Evolutionary conservation across 37 sponge, comb jelly and placozoan species (phyloP), one percentile per base, ranked within the genome.

Genomic region (Lycopodina hypogea): DNA sequence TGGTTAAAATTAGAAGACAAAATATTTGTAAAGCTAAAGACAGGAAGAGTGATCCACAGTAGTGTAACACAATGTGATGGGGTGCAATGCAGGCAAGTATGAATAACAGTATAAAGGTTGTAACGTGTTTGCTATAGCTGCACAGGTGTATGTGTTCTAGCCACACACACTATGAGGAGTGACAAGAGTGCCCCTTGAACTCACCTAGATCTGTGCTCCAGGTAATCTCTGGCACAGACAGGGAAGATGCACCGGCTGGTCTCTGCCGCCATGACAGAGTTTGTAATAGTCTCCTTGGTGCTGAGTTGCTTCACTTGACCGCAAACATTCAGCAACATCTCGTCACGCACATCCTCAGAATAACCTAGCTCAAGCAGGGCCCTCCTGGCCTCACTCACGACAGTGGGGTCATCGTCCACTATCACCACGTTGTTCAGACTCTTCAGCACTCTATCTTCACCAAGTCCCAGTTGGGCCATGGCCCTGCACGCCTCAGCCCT

Each of bases 401-500:
- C 94, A 19, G 70, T 42, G 0, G 55, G 67, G 51, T 86, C 84
- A 7, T 89, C 90, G 3, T 93, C 94, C 19, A 89, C 69, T 0
- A 67, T 77, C 42, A 87, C 41, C 73, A 90, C 45, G 19, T 84
- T 78, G 52, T 70, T 75, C 63, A 93, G 71, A 19, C 80, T 68
- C 45, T 45, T 41, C 2, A 87, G 48, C 1, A 90, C 74, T 26
- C 12, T 55, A 21, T 88, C 76, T 12, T 83, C 56, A 42, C 45
- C 76, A 24, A 88, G 74, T 28, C 77, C 72, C 45, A 94, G 72
- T 12, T 29, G 1, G 17, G 56, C 56, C 3, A 94, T 52, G 28
- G 89, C 68, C 18, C 75, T 77, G 30, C 95, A 94, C 6, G 87
- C 94, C 71, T 94, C 90, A 7, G 93, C 87, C 37, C 95, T 74